Base-by-base conservation (phyloP, 2,888 invertebrate genomes). In the Pristionchus arcanus region DNA sequence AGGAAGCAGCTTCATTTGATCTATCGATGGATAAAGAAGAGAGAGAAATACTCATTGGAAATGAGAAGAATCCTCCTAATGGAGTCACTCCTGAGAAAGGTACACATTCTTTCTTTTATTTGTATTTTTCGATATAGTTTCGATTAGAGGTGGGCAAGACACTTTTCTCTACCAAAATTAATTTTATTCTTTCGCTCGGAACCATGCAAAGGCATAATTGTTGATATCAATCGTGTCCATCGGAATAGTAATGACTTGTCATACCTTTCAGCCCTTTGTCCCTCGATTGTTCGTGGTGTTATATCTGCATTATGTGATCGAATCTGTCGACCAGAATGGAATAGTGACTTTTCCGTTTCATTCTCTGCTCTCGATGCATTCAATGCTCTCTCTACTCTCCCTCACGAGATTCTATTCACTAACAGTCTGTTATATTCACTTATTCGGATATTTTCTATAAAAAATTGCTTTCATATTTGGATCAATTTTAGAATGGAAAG, bases 251-350 rank as follows among this genome's bases (percentile, higher is more conserved):
- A n/a, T 68, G 68, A 77, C 1, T 19, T 81, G 7, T 4, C 4
- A 9, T 49, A 31, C 34, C 68, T 49, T 89, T 15, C 59, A 90
- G 90, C 92, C 49, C 89, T 92, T 13, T 93, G 92, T 84, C 91
- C 93, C 37, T 95, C 95, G 13, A 92, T 93, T 16, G 92, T 95
- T 11, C 91, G 94, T 63, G 93, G 94, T 53, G 91, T 95, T 15
- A 91, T 95, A 25, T 93, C 93, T 25, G 94, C 95, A 21, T 90
- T 95, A 55, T 95, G 95, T 87, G 95, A 95, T 89, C 94, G 94
- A 66, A 90, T 95, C 53, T 94, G 93, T 77, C 91, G 87, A 68
- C 37, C n/a, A 28, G 88, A 88, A 55, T 93, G 93, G 93, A 71
- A 90, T 34, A 68, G 71, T 31, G 93, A 93, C 53, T 86, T 91